phyloP scores from a whole-genome alignment of 2,888 invertebrate genomes.

The Caenorhabditis uteleia region DNA sequence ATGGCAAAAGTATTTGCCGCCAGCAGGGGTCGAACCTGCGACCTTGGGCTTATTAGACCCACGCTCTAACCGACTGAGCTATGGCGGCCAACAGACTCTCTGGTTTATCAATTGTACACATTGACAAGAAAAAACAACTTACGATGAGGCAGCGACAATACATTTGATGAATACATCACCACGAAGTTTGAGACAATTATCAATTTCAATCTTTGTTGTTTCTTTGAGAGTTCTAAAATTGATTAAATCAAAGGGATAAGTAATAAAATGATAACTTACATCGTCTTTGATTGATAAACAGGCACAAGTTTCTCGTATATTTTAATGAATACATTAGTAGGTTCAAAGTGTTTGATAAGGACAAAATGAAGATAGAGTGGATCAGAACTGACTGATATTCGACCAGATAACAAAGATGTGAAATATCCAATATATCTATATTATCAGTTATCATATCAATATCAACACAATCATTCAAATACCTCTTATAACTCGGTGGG shows the following conservation, averaged over 20 bases:
- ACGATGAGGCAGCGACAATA: slow-evolving; percentile 48
- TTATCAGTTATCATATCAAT: not conserved
- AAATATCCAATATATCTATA: slow-evolving; percentile 89
- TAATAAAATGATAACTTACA: slow-evolving; percentile 24
- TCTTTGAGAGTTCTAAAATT: slow-evolving; percentile 42
- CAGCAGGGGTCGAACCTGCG: slow-evolving; percentile 62
- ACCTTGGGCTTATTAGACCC: slow-evolving; percentile 68
- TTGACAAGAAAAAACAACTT: slow-evolving; percentile 6
- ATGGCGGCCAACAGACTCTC: slow-evolving; percentile 57
- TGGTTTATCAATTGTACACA: too few relatives aligned
- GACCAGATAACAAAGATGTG: slow-evolving; percentile 85
- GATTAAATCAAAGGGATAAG: too few relatives aligned
- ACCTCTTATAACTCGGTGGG: slow-evolving; percentile 48
- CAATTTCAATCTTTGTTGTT: slow-evolving; percentile 42
- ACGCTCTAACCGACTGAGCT: slow-evolving; percentile 68
- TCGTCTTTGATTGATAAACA: slow-evolving; percentile 79
- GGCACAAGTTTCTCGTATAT: slow-evolving; percentile 89
- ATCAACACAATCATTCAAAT: too few relatives aligned
- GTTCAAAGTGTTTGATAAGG: slow-evolving; percentile 59
- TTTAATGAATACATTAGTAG: slow-evolving; percentile 72
- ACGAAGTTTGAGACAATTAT: slow-evolving; percentile 77
- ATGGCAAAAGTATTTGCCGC: slow-evolving; percentile 65
- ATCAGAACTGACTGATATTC: slow-evolving; percentile 85
- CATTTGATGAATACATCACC: slow-evolving; percentile 91
- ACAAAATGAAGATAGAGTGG: slow-evolving; percentile 82